These are phyloP conservation scores for Geopemphigus sp. DNA, from an alignment of 1,140 invertebrate species.

Conservation along the genomic window DNA sequence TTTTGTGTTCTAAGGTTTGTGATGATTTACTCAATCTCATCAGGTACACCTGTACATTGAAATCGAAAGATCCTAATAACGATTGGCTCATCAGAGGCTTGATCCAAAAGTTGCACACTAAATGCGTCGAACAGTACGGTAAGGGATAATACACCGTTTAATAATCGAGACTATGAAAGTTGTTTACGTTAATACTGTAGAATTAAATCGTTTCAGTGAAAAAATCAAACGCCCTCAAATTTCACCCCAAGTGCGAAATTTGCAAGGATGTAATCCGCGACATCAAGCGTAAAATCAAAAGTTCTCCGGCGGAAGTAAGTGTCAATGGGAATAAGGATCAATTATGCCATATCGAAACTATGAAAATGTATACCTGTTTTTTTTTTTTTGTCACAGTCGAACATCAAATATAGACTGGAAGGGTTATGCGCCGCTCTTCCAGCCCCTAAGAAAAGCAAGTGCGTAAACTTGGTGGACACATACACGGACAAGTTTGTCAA, in stretches of 20 bases:
- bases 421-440: neutral
- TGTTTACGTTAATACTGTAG: neutral
- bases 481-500: constrained; percentile 10
- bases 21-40: neutral
- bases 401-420: constrained; percentile 11
- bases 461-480: neutral
- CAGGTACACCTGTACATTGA: neutral
- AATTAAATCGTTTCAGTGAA: neutral
- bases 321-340: too few relatives aligned
- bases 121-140: neutral
- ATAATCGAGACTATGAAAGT: too few relatives aligned
- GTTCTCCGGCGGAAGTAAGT: constrained; percentile 4
- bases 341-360: too few relatives aligned
- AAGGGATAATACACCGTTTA: too few relatives aligned
- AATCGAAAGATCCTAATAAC: neutral
- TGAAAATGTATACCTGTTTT: too few relatives aligned
- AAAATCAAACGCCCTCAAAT: neutral
- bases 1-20: neutral
- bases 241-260: constrained; percentile 34
- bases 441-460: neutral
- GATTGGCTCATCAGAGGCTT: neutral
- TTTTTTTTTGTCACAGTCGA: neutral
- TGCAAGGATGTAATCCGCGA: constrained; percentile 22
- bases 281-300: constrained; percentile 34
- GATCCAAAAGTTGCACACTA: neutral